These are phyloP conservation scores for Plumapathes pennacea DNA, from an alignment of 92 coral and sea anemone genomes.

Conservation along the genomic window DNA sequence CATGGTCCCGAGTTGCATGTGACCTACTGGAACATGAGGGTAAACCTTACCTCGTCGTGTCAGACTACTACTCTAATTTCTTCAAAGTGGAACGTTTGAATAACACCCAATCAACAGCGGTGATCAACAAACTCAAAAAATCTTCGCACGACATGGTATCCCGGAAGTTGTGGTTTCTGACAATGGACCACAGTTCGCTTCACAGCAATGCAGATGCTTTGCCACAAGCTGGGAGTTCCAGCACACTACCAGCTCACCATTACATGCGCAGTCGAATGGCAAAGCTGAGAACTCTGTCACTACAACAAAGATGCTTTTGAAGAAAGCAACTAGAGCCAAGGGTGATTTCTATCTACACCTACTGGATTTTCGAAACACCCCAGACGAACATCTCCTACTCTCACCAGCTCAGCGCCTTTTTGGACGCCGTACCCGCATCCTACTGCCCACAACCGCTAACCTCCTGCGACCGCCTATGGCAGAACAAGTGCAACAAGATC, in stretches of 20 bases:
- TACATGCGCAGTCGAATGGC: constrained; percentile 35
- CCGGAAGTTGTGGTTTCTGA: constrained; percentile 57
- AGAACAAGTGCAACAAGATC: too few species aligned
- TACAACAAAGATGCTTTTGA: constrained; percentile 34
- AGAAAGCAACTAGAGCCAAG: constrained; percentile 46
- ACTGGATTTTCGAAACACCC: constrained; percentile 47
- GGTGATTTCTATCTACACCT: constrained; percentile 48
- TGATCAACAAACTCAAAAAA: constrained; percentile 44
- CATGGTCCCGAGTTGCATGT: constrained; percentile 49
- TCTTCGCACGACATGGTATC: constrained; percentile 60
- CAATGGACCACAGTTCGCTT: constrained; percentile 41
- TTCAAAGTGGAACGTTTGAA: constrained; percentile 43
- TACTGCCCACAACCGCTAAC: constrained; percentile 36
- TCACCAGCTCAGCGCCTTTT: constrained; percentile 52
- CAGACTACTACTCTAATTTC: constrained; percentile 58
- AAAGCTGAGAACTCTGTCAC: constrained; percentile 29
- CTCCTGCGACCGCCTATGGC: constrained; percentile 34
- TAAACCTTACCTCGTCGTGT: constrained; percentile 53
- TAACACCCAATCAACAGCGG: constrained; percentile 38
- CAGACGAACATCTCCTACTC: constrained; percentile 26
- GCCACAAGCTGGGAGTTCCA: constrained; percentile 27
- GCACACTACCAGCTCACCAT: constrained; percentile 14
- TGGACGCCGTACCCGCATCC: constrained; percentile 51
- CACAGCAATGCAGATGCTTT: constrained; percentile 34
- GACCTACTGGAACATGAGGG: constrained; percentile 44